These are phyloP conservation scores for Matsumyia berberina DNA, from an alignment of 2,888 invertebrate species.

Conservation along the genomic window DNA sequence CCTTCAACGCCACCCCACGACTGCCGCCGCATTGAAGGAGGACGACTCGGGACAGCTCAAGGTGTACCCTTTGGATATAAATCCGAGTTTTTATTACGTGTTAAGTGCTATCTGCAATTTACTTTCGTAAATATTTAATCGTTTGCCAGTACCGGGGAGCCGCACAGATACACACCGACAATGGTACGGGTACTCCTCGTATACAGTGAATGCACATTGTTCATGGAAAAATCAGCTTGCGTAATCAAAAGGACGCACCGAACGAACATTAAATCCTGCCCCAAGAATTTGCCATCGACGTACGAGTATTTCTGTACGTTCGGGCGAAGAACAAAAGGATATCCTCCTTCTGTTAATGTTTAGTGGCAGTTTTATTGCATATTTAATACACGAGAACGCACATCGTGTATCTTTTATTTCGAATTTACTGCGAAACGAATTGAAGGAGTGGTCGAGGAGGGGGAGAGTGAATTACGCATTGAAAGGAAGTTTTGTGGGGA, in stretches of 20 bases:
- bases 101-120: constrained; percentile 76
- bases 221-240: constrained; percentile 44
- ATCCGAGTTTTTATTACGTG: constrained; percentile 75
- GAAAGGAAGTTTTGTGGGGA: constrained; percentile 15
- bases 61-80: constrained; percentile 70
- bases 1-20: constrained; percentile 43
- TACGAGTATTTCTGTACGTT: constrained; percentile 1
- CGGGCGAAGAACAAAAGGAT: constrained; percentile 17
- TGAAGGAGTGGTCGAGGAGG: not conserved
- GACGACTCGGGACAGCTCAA: constrained; percentile 54
- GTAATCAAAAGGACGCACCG: constrained; percentile 32
- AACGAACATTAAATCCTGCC: constrained; percentile 53
- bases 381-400: constrained; percentile 54
- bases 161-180: constrained; percentile 16
- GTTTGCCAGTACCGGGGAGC: constrained; percentile 17
- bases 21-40: too few species aligned
- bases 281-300: constrained; percentile 22
- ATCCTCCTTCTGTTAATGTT: constrained; percentile 54
- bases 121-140: constrained; percentile 75
- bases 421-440: constrained; percentile 32
- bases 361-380: constrained; percentile 72
- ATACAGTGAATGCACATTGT: constrained; percentile 26
- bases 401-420: constrained; percentile 48
- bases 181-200: too few species aligned
- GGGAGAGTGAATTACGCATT: not conserved